Base-by-base conservation (phyloP, 2,888 invertebrate species). In the Drosophila emarginata region DNA sequence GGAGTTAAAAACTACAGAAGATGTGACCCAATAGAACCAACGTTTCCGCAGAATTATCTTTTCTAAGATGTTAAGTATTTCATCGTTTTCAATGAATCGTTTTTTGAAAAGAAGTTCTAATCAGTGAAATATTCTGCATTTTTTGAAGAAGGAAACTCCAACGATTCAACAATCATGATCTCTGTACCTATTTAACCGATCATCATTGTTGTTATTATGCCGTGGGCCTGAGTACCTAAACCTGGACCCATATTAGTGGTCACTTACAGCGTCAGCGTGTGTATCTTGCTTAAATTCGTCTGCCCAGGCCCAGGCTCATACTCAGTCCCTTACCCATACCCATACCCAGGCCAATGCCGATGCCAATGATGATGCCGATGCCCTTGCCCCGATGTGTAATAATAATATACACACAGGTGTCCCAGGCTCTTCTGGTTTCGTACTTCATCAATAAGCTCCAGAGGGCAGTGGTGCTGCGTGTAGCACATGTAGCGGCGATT, bases 391-490 rank as follows among this genome's bases (percentile, higher is more conserved):
- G 65, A 81, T 81, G 89, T 90, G 89, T 88, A 89, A 88, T 89
- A 89, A 89, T 89, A 90, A 89, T 86, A 89, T 83, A 89, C 89
- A 89, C 89, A 89, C 89, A 89, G 89, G 90, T 89, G 89, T 90
- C 87, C 89, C 89, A 70, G 80, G 71, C 82, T 56, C 54, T 71
- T 79, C 76, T 81, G 66, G 80, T 79, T 77, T 85, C 83, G 80
- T 87, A 88, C 88, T 80, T 82, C 82, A 82, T 82, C 82, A 88
- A 87, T 87, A 88, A 69, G 70, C 57, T 62, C 40, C 61, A 74
- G 37, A 54, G 71, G 64, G 61, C 36, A 67, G 77, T 79, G 88
- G 88, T 82, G 86, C 72, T 85, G 88, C 87, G 74, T 87, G 83
- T 77, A 80, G 85, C 87, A 87, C 82, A 85, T 88, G 87, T 81